These are phyloP conservation scores for Helicoverpa armigera DNA, from an alignment of 1,140 invertebrate genomes.

Conservation along the genomic window DNA sequence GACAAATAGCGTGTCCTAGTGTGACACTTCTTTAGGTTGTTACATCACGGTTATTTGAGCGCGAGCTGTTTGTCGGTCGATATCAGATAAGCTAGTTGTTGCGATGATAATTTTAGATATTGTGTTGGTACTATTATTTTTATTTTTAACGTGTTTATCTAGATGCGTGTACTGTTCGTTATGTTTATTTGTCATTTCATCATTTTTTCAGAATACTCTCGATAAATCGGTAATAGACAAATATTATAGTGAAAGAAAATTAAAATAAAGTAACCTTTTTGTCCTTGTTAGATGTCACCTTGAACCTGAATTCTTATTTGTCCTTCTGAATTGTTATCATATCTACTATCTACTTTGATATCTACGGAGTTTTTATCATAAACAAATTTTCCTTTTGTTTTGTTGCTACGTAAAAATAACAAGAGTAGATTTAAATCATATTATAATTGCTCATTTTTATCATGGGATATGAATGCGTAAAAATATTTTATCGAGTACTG, in stretches of 20 bases:
- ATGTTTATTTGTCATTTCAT: too few species aligned
- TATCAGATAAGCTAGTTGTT: constrained; percentile 5
- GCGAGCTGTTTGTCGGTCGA: constrained; percentile 12
- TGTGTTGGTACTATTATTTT: background rate
- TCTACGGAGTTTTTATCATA: background rate
- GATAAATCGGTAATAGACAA: background rate
- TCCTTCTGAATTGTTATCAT: background rate
- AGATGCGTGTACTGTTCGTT: too few species aligned
- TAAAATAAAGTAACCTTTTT: background rate
- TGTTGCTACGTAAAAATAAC: background rate
- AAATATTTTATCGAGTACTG: too few species aligned
- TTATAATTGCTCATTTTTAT: too few species aligned
- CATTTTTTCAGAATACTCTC: too few species aligned
- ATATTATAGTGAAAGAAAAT: background rate
- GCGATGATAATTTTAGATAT: background rate
- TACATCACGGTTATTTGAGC: background rate
- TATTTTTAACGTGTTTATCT: background rate
- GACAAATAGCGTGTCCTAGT: constrained; percentile 9
- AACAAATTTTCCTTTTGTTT: background rate
- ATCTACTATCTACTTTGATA: background rate
- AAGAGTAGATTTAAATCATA: too few species aligned
- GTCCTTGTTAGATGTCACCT: background rate
- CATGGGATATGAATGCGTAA: too few species aligned
- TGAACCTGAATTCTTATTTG: background rate
- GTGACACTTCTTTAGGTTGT: constrained; percentile 2